Evolutionary conservation across 2,797 vertebrate species (phyloP), one percentile per base, ranked within the genome.

Genomic region (Coracias cyanogaster): DNA sequence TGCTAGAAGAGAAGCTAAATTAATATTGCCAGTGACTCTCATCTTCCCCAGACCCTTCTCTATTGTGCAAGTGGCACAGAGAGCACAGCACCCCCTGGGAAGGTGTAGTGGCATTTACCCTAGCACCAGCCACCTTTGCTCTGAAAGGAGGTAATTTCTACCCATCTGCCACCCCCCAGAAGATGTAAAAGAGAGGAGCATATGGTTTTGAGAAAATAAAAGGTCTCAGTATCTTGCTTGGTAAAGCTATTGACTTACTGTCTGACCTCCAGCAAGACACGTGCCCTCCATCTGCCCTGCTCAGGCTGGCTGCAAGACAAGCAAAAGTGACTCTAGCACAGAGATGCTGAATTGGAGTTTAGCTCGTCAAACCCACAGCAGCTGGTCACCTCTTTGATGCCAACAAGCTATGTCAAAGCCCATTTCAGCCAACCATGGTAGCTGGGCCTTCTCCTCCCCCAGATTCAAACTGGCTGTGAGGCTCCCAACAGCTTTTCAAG

Each of bases 171-270:
- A 73, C 24, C 29, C 31, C 29, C n/a, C 31, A 74, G 81, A 93
- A 90, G 73, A 82, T 29, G 29, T 22, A 62, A 96, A 94, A 93
- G 60, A 90, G 78, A 70, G 33, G 73, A 97, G 21, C 95, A 94
- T 96, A 92, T 92, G 88, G 81, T 91, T 91, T 37, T 90, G 60
- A 90, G 86, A 84, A 91, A 95, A 96, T 77, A 49, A 95, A 67
- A 95, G 45, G n/a, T 90, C 60, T 73, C 10, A 0, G 52, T 77
- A 79, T 87, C 83, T 84, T 52, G 84, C 77, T 94, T 90, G 91
- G 86, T 91, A 76, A 93, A 90, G 78, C 52, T 95, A 92, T 82
- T 95, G 88, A 96, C 95, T 95, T 94, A n/a, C 93, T 90, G 82
- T 89, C 93, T 96, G 95, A 96, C 93, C 96, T 85, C 91, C 78